These are phyloP conservation scores for Nemoura dubitans DNA, from an alignment of 2,888 invertebrate genomes.

Conservation along the genomic window DNA sequence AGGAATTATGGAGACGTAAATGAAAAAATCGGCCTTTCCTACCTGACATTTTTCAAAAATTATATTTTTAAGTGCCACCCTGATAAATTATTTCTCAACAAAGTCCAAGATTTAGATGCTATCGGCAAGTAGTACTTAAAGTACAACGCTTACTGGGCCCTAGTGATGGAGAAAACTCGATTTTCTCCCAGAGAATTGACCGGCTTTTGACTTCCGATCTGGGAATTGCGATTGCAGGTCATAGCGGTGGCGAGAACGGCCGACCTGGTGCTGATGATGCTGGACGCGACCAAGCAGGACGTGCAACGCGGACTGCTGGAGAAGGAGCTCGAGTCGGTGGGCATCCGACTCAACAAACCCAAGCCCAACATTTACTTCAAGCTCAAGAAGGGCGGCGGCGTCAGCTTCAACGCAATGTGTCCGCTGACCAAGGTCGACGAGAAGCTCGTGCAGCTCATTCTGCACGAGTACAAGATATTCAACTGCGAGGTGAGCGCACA, in stretches of 20 bases:
- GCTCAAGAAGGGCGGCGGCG: constrained; percentile 95
- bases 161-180: no score
- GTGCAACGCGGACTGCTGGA: constrained; percentile 92
- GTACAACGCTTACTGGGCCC: no score
- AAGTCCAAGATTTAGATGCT: no score
- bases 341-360: constrained; percentile 92
- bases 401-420: constrained; percentile 97
- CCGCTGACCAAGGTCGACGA: constrained; percentile 92
- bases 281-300: constrained; percentile 98
- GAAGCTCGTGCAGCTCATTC: constrained; percentile 96
- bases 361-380: constrained; percentile 99
- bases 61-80: no score
- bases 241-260: constrained; percentile 99
- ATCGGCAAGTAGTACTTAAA: no score
- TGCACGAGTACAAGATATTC: constrained; percentile 98
- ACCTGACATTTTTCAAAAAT: no score
- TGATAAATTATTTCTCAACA: no score
- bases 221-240: no score
- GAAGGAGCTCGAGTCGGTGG: constrained; percentile 95
- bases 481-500: constrained; percentile 78
- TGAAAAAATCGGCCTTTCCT: no score
- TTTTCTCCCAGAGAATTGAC: no score
- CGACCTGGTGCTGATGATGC: constrained; percentile 98
- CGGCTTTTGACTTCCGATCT: no score
- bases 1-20: no score